Conservation (phyloP, 1,140 invertebrate species). For the Palaemon carinicauda region DNA sequence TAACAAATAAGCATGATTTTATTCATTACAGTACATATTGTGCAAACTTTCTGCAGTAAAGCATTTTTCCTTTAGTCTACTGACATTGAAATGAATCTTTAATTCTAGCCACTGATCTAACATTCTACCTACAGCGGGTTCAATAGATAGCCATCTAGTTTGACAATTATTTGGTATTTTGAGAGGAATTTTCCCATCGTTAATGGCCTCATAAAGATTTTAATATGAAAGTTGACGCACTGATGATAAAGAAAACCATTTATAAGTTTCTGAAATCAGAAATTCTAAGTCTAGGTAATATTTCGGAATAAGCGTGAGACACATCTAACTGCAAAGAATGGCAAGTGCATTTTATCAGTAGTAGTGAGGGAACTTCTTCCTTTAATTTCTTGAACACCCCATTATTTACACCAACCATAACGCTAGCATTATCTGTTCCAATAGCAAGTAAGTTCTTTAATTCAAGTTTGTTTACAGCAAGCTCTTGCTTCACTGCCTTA, state of each 20-base stretch:
- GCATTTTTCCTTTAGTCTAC: conserved; percentile 58
- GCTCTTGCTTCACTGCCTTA: no score
- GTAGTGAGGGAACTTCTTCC: neutral
- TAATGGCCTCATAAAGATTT: neutral
- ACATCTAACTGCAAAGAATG: conserved; percentile 11
- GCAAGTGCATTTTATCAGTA: conserved; percentile 1
- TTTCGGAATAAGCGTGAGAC: neutral
- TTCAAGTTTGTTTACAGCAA: neutral
- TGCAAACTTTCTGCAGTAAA: conserved; percentile 60
- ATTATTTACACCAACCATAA: neutral
- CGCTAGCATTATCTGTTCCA: conserved; percentile 9
- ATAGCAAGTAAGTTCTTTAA: neutral
- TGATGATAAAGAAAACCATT: neutral
- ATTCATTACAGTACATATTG: conserved; percentile 59
- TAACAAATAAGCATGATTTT: conserved; percentile 54
- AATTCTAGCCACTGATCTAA: conserved; percentile 64
- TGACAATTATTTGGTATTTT: conserved; percentile 62
- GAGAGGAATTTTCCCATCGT: conserved; percentile 57
- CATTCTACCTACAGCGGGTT: conserved; percentile 61
- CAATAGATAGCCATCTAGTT: conserved; percentile 64
- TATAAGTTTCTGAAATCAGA: conserved; percentile 20
- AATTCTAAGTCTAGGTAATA: neutral
- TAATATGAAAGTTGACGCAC: neutral
- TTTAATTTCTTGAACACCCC: neutral
- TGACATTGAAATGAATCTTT: conserved; percentile 61